Evolutionary conservation across 2,888 invertebrate genomes (phyloP).

Genomic region (Entomobrya multifasciata): DNA sequence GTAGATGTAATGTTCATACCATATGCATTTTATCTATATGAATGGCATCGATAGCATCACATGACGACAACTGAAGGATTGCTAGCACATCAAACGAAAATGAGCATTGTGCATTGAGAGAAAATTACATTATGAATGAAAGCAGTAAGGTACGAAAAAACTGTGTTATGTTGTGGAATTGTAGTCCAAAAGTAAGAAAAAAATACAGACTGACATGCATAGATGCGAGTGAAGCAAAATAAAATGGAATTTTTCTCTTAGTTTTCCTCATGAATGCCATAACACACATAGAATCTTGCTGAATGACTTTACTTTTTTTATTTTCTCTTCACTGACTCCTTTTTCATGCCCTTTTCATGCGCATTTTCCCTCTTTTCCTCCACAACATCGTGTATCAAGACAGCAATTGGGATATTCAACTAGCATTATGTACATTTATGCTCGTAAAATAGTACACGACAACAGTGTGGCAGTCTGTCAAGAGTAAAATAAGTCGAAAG

Average conservation of each 20-base stretch:
- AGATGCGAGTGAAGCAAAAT: conserved; percentile 3
- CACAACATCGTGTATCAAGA: background rate
- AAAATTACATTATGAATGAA: conserved; percentile 74
- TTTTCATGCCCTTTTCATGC: background rate
- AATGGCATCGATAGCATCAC: conserved; percentile 66
- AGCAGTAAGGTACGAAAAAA: conserved; percentile 23
- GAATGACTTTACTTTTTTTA: conserved; percentile 16
- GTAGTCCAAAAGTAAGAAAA: background rate
- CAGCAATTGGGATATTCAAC: no score
- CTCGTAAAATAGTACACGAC: background rate
- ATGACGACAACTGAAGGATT: conserved; percentile 71
- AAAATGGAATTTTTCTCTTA: conserved; percentile 64
- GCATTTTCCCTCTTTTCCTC: background rate
- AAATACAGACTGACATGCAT: background rate
- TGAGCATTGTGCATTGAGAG: conserved; percentile 71
- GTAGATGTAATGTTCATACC: background rate
- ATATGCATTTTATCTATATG: background rate
- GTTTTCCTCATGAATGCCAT: conserved; percentile 61
- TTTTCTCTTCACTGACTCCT: conserved; percentile 9
- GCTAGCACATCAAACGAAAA: conserved; percentile 68
- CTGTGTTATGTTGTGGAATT: conserved; percentile 2
- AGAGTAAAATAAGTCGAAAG: background rate
- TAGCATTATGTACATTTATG: background rate
- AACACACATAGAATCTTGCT: conserved; percentile 44
- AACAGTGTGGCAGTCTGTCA: conserved; percentile 16